phyloP scores from a whole-genome alignment of 1,140 invertebrate species.

The Drosophila micromelanica region DNA sequence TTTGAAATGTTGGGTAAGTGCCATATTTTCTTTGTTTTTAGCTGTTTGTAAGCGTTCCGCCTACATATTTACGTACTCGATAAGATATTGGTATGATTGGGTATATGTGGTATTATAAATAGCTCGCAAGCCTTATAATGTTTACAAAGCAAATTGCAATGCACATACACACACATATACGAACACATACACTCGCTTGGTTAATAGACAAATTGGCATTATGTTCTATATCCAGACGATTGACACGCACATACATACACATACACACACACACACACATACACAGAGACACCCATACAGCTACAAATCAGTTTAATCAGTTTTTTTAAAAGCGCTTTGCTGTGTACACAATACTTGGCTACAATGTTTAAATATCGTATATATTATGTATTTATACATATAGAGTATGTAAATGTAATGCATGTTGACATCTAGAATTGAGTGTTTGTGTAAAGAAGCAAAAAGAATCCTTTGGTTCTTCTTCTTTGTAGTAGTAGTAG shows the following conservation, averaged over 20 bases:
- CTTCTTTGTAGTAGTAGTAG: conserved; percentile 10
- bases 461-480: conserved; percentile 35
- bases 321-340: conserved; percentile 52
- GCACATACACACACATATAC: background rate
- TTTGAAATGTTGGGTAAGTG: conserved; percentile 7
- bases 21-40: background rate
- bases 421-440: conserved; percentile 77
- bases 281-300: conserved; percentile 7
- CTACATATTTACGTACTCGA: conserved; percentile 45
- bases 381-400: conserved; percentile 51
- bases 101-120: conserved; percentile 25
- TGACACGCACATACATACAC: background rate
- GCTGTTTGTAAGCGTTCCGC: conserved; percentile 14
- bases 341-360: conserved; percentile 34
- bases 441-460: conserved; percentile 17
- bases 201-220: conserved; percentile 48
- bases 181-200: conserved; percentile 8
- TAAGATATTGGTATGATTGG: conserved; percentile 39
- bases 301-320: conserved; percentile 30
- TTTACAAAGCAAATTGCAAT: conserved; percentile 30
- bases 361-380: conserved; percentile 42
- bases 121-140: conserved; percentile 6
- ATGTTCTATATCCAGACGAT: conserved; percentile 2
- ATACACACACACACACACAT: conserved; percentile 3
- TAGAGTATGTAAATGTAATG: conserved; percentile 69